Base-by-base conservation (phyloP, 1,140 invertebrate species). In the Euglossa dilemma region DNA sequence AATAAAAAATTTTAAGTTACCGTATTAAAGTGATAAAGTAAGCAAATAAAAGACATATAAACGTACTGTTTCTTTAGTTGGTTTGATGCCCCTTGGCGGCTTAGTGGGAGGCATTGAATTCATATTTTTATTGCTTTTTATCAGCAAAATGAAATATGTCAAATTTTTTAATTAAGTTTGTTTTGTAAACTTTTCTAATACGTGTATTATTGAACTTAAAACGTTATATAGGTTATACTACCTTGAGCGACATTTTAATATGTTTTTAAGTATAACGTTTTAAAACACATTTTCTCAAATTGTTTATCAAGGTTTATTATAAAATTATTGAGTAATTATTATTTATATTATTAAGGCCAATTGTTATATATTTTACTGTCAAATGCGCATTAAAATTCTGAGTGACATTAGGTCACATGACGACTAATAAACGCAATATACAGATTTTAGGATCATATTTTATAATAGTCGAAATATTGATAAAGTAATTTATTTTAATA, bases 11-110 rank as follows among this genome's bases (percentile, higher is more conserved):
- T 25, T 57, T 8, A 25, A n/a, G 23, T n/a, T 47, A 70, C 16
- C n/a, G 0, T 36, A 18, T 66, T 43, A 64, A 4, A 56, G 80
- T 57, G n/a, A 77, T 63, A 2, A 59, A 74, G 72, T n/a, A 66
- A 43, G 28, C 20, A 67, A 70, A 79, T 56, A 0, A 11, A 83
- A 82, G 20, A 3, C 25, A 8, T 2, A 43, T 2, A 70, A 72
- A 92, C 92, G 95, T 95, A 97, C 97, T 89, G 97, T 97, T 95
- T 98, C 97, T 94, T 97, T 97, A 28, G 96, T 95, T 89, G 96
- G 96, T 95, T 97, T 97, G 63, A 97, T 96, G 25, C 97, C 97
- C 89, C 97, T 95, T 4, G 97, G 97, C 91, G 97, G 97, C 93
- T 97, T 97, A 57, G 96, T 96, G 52, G 97, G 97, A 78, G 97